Conservation (phyloP, 1,140 invertebrate species). For the Diuraphis noxia region DNA sequence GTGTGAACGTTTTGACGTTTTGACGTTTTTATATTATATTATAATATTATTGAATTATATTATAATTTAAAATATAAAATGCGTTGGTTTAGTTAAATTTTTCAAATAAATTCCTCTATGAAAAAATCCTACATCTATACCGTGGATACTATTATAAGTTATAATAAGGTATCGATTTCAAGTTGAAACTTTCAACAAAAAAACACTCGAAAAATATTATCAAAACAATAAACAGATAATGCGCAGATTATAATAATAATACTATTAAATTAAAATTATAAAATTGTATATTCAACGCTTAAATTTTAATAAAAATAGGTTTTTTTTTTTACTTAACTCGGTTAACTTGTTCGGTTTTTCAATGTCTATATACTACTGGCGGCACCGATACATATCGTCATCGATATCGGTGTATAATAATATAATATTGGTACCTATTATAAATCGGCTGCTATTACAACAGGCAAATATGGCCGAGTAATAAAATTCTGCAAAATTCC, state of each 20-base stretch:
- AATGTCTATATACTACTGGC: not conserved
- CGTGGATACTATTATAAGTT: not conserved
- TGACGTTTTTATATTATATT: too few relatives aligned
- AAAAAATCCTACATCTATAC: not conserved
- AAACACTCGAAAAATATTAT: not conserved
- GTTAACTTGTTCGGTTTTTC: not conserved
- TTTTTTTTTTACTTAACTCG: not conserved
- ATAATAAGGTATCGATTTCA: not conserved
- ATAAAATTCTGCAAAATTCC: not conserved
- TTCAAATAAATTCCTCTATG: not conserved
- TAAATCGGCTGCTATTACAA: too few relatives aligned
- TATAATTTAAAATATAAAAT: too few relatives aligned
- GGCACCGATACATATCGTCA: not conserved
- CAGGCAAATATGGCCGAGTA: not conserved
- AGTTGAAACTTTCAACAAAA: not conserved
- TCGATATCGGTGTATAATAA: not conserved
- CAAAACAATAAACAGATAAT: not conserved
- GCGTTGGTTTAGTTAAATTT: not conserved
- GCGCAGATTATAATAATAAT: too few relatives aligned
- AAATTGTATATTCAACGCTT: not conserved
- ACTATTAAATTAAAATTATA: not conserved
- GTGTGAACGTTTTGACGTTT: not conserved
- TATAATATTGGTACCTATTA: too few relatives aligned
- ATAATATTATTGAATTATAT: not conserved
- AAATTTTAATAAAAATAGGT: not conserved